Evolutionary conservation across 2,888 invertebrate species (phyloP).

Genomic region (Erebia aethiops): DNA sequence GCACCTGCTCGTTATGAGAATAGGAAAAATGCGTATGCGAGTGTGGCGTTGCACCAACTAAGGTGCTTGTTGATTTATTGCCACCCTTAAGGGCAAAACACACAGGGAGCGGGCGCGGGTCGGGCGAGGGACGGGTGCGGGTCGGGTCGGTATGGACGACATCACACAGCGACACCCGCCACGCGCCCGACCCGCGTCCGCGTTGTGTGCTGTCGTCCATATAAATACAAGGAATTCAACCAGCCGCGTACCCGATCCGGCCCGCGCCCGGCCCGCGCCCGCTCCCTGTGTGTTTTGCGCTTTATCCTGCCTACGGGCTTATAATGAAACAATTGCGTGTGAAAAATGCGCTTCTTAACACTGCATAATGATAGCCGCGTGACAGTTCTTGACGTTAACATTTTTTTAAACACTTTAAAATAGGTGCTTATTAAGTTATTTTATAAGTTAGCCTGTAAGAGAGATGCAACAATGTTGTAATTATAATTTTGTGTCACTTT

Average conservation of each 20-base stretch:
- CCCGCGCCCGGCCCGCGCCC: too few species aligned
- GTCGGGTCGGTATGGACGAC: too few species aligned
- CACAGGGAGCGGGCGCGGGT: too few species aligned
- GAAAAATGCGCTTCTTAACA: constrained; percentile 31
- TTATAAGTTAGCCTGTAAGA: background rate
- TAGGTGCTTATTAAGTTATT: background rate
- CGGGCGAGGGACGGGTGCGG: too few species aligned
- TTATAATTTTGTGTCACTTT: background rate
- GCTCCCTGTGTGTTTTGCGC: too few species aligned
- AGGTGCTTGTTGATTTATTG: constrained; percentile 33
- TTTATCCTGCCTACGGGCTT: constrained; percentile 10
- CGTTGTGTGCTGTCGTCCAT: too few species aligned
- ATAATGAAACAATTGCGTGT: constrained; percentile 38
- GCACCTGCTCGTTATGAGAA: constrained; percentile 70
- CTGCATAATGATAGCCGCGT: constrained; percentile 26
- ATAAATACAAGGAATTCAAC: too few species aligned
- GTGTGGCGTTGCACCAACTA: constrained; percentile 55
- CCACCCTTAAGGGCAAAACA: too few species aligned
- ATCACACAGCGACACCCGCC: too few species aligned
- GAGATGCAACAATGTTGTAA: background rate
- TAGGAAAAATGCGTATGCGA: constrained; percentile 53
- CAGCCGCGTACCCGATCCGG: too few species aligned
- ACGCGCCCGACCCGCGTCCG: too few species aligned
- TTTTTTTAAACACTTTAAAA: constrained; percentile 2
- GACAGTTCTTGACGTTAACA: constrained; percentile 18